These are phyloP conservation scores for Ennomos fuscantarius DNA, from an alignment of 2,888 invertebrate genomes.

Conservation along the genomic window DNA sequence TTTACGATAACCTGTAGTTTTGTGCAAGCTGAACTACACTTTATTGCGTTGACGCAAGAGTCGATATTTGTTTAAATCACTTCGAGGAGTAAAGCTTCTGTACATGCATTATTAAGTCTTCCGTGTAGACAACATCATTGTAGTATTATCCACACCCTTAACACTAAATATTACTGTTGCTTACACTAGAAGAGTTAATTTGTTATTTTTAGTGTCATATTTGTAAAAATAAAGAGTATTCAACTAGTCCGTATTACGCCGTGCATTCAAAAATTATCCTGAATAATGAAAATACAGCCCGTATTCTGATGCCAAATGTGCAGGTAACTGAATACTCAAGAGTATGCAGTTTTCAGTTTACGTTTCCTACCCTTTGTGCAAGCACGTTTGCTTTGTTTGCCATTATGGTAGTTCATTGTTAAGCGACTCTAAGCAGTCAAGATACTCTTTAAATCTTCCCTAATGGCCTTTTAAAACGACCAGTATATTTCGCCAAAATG, in stretches of 20 bases:
- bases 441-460: slow-evolving; percentile 75
- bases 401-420: slow-evolving; percentile 69
- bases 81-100: too few relatives aligned
- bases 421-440: slow-evolving; percentile 68
- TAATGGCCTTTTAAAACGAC: slow-evolving; percentile 77
- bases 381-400: slow-evolving; percentile 63
- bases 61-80: too few relatives aligned
- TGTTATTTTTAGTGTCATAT: too few relatives aligned
- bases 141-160: too few relatives aligned
- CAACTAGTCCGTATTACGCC: background rate
- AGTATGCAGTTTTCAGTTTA: slow-evolving; percentile 46
- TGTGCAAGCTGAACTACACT: too few relatives aligned
- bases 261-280: background rate
- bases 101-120: too few relatives aligned
- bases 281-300: slow-evolving; percentile 23
- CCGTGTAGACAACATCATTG: too few relatives aligned
- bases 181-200: too few relatives aligned
- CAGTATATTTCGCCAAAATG: slow-evolving; percentile 67
- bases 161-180: too few relatives aligned
- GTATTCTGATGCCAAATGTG: slow-evolving; percentile 26
- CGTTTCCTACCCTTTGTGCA: slow-evolving; percentile 51
- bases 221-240: too few relatives aligned
- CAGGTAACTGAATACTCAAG: slow-evolving; percentile 23
- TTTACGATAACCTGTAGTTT: too few relatives aligned
- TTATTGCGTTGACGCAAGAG: too few relatives aligned